Evolutionary conservation across 2,888 invertebrate genomes (phyloP).

Genomic region (Chaitophorus viminalis): DNA sequence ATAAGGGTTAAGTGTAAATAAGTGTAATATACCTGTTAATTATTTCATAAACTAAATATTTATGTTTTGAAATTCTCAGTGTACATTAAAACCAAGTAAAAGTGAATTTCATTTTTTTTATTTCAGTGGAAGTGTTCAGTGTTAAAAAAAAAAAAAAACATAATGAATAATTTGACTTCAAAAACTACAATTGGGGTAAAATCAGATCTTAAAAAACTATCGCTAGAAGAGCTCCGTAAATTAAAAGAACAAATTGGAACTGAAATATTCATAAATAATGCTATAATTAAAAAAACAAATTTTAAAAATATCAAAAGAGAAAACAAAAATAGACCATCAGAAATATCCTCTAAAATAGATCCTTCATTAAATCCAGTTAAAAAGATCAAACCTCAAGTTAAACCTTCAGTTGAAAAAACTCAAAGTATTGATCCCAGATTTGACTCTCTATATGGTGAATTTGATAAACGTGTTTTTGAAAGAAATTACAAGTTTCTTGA

Average conservation of each 20-base stretch:
- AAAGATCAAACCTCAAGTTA: constrained; percentile 7
- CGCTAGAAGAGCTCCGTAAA: constrained; percentile 57
- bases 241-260: constrained; percentile 44
- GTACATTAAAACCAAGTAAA: constrained; percentile 28
- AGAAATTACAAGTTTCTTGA: constrained; percentile 38
- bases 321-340: constrained; percentile 55
- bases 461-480: constrained; percentile 49
- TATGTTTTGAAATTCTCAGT: constrained; percentile 19
- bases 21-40: not conserved
- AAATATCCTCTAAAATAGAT: constrained; percentile 52
- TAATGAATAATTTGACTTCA: constrained; percentile 55
- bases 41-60: not conserved
- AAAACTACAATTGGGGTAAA: constrained; percentile 26
- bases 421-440: constrained; percentile 53
- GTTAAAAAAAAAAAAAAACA: constrained; percentile 25
- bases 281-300: not conserved
- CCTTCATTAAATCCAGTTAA: constrained; percentile 18
- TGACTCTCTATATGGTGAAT: constrained; percentile 58
- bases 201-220: constrained; percentile 55
- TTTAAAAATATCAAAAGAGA: constrained; percentile 31
- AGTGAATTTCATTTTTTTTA: constrained; percentile 55
- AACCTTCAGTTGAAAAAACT: constrained; percentile 10
- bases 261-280: constrained; percentile 7
- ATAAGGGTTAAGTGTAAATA: too few relatives aligned
- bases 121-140: constrained; percentile 62